Evolutionary conservation across 2,797 vertebrate species (phyloP).

Genomic region (Enteromius fasciolatus): DNA sequence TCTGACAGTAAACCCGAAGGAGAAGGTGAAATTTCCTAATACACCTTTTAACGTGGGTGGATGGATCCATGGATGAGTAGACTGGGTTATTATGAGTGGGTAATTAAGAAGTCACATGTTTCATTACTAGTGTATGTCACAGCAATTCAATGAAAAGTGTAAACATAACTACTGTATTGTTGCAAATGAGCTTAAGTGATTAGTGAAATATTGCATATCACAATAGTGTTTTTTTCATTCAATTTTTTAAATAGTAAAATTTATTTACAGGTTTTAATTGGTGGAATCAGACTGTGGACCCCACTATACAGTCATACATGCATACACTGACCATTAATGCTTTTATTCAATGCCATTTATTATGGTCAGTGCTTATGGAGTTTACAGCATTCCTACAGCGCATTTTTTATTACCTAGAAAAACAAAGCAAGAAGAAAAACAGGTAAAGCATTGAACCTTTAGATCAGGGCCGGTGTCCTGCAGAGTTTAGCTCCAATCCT

Average conservation of each 20-base stretch:
- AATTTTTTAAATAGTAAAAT: too few species aligned
- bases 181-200: background rate
- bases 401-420: background rate
- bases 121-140: background rate
- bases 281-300: background rate
- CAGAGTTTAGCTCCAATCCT: too few species aligned
- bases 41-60: too few species aligned
- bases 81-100: background rate
- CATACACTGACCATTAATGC: background rate
- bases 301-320: background rate
- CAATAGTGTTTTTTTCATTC: background rate
- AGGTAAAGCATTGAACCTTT: background rate
- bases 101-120: background rate
- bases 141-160: background rate
- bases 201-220: background rate
- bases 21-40: background rate
- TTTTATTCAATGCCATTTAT: conserved; percentile 15
- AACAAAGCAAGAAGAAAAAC: conserved; percentile 1
- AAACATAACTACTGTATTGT: background rate
- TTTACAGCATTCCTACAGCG: conserved; percentile 12
- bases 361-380: background rate
- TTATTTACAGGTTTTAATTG: background rate
- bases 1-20: background rate
- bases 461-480: too few species aligned
- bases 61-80: background rate